A percentile compares a stretch with the other conserved stretches of the same genome.
phyloP scores from a whole-genome alignment of 2,888 invertebrate genomes.

The Linyphia triangularis region DNA sequence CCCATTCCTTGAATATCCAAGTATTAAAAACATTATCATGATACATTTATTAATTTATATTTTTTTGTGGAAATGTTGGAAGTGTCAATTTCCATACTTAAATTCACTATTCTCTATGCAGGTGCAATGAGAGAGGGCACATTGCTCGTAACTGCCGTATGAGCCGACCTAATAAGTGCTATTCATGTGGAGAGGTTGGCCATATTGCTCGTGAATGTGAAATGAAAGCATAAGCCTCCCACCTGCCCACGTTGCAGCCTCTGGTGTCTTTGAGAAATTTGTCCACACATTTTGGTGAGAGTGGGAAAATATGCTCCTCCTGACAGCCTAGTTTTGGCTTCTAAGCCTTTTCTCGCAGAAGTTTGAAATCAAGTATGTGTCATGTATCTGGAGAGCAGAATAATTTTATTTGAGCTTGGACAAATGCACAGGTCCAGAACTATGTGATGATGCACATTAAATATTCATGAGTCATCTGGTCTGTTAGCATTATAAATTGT shows the following conservation, averaged over 20 bases:
- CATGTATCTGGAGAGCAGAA: slow-evolving; percentile 33
- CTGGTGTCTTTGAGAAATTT: slow-evolving; percentile 63
- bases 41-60: background rate
- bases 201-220: slow-evolving; percentile 81
- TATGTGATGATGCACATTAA: slow-evolving; percentile 46
- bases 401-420: slow-evolving; percentile 9
- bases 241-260: slow-evolving; percentile 76
- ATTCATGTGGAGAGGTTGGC: slow-evolving; percentile 81
- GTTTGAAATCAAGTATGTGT: slow-evolving; percentile 35
- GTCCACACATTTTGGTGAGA: slow-evolving; percentile 55
- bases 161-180: slow-evolving; percentile 76
- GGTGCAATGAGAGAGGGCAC: slow-evolving; percentile 81
- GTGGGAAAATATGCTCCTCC: slow-evolving; percentile 32
- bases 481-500: slow-evolving; percentile 35
- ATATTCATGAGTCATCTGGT: slow-evolving; percentile 9
- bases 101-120: slow-evolving; percentile 7
- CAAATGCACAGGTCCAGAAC: slow-evolving; percentile 51
- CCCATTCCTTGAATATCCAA: too few relatives aligned
- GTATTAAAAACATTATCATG: background rate
- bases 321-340: slow-evolving; percentile 38
- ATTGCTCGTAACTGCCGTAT: slow-evolving; percentile 80
- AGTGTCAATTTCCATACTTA: background rate
- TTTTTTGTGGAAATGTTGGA: background rate
- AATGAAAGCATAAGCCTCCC: slow-evolving; percentile 68
- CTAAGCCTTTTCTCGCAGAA: slow-evolving; percentile 40